phyloP scores from a whole-genome alignment of 2,888 invertebrate species.

The Hypomecis atomaria region DNA sequence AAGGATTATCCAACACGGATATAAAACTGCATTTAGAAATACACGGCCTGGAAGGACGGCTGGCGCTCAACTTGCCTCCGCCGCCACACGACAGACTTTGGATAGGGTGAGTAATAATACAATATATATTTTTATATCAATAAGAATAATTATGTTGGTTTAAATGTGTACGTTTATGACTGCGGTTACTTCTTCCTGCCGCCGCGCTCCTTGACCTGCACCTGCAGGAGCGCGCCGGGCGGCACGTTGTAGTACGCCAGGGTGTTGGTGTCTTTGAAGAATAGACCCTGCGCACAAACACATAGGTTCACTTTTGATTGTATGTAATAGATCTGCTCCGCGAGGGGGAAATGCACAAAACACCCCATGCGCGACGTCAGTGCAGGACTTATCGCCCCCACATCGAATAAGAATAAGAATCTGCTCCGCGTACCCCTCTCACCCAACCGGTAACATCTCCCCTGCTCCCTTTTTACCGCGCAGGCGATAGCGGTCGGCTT shows the following conservation, averaged over 20 bases:
- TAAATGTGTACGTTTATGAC: too few relatives aligned
- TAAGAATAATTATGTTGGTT: too few relatives aligned
- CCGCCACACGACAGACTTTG: conserved; percentile 96
- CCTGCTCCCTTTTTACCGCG: too few relatives aligned
- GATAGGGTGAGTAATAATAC: conserved; percentile 91
- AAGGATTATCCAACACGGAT: conserved; percentile 95
- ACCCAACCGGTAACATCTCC: too few relatives aligned
- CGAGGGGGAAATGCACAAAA: too few relatives aligned
- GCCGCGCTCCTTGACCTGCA: conserved; percentile 98
- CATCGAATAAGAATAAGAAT: too few relatives aligned
- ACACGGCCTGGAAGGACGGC: conserved; percentile 89
- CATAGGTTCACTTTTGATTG: conserved; percentile 16
- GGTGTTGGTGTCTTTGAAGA: conserved; percentile 98
- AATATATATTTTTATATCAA: too few relatives aligned
- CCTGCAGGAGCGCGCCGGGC: conserved; percentile 92
- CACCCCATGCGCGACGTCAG: too few relatives aligned
- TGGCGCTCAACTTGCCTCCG: conserved; percentile 94
- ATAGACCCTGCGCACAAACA: conserved; percentile 90
- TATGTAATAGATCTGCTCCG: not conserved
- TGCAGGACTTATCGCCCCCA: too few relatives aligned
- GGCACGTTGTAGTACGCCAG: conserved; percentile 98
- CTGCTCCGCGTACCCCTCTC: too few relatives aligned
- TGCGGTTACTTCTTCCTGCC: conserved; percentile 95
- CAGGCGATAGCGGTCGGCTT: too few relatives aligned
- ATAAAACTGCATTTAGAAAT: conserved; percentile 94